Conservation (phyloP, 2,113 vertebrate genomes). For the Neopipo cinnamomea region DNA sequence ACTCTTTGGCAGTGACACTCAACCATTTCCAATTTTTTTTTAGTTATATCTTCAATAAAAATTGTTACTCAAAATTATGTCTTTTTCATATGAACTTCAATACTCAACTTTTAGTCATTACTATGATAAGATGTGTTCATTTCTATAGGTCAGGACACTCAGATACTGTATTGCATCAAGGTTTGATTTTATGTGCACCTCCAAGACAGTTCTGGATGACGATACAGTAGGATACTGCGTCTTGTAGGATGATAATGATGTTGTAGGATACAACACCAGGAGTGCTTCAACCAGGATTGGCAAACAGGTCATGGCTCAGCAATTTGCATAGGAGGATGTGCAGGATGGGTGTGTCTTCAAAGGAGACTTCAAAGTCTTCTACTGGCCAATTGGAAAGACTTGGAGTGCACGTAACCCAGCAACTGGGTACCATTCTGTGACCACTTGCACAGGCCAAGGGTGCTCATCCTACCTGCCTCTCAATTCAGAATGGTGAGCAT, state of each 20-base stretch:
- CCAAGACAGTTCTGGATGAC: background rate
- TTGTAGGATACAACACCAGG: background rate
- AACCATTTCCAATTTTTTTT: background rate
- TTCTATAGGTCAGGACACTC: background rate
- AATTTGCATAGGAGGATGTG: background rate
- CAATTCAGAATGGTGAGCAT: background rate
- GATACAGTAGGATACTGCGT: background rate
- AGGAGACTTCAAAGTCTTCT: background rate
- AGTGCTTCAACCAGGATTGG: rapidly evolving
- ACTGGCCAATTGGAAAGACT: background rate
- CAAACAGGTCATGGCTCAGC: background rate
- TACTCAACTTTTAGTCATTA: background rate
- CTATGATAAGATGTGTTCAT: background rate
- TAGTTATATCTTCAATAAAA: background rate
- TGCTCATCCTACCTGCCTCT: background rate
- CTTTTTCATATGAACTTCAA: background rate
- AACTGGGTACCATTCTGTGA: background rate
- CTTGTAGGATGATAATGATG: background rate
- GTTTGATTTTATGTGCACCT: background rate
- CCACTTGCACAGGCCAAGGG: too few relatives aligned
- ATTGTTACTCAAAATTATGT: background rate
- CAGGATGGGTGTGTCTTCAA: background rate
- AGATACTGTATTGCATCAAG: background rate
- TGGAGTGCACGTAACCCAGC: background rate
- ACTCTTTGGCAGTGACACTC: background rate